A percentile compares a stretch with the other conserved stretches of the same genome.
Evolutionary conservation across 2,113 vertebrate species (phyloP).

Genomic region (Eptesicus fuscus): DNA sequence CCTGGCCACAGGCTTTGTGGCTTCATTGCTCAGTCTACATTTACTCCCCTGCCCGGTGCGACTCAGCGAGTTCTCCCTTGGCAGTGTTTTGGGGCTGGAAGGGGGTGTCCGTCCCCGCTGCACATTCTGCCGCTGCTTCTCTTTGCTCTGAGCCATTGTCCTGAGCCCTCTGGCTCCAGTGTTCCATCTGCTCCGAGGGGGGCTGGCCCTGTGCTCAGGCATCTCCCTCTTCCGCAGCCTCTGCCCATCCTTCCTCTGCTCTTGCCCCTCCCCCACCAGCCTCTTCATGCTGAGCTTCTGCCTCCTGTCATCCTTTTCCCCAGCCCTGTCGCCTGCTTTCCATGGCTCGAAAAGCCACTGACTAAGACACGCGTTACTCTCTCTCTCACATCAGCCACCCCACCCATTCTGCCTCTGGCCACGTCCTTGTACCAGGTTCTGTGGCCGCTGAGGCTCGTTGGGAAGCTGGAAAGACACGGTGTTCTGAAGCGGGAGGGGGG

Average conservation of each 20-base stretch:
- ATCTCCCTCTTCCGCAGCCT: neutral
- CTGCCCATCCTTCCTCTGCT: neutral
- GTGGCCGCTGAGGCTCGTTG: neutral
- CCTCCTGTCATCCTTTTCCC: neutral
- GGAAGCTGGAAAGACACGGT: neutral
- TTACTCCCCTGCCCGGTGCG: neutral
- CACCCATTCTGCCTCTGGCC: neutral
- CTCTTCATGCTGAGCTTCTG: neutral
- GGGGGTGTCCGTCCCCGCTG: constrained; percentile 21
- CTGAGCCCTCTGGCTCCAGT: neutral
- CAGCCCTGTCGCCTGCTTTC: neutral
- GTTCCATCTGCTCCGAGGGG: neutral
- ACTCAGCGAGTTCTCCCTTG: neutral
- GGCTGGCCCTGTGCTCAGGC: neutral
- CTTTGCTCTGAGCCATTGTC: constrained; percentile 14
- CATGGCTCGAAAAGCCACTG: neutral
- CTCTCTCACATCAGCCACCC: neutral
- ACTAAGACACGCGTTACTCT: neutral
- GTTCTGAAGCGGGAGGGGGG: neutral
- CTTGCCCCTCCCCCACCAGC: neutral
- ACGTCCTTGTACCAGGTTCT: neutral
- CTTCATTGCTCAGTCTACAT: neutral
- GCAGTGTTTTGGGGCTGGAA: neutral
- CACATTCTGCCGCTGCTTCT: neutral
- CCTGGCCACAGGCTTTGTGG: neutral